Base-by-base conservation (phyloP, 2,888 invertebrate genomes). In the Malacosoma neustria region DNA sequence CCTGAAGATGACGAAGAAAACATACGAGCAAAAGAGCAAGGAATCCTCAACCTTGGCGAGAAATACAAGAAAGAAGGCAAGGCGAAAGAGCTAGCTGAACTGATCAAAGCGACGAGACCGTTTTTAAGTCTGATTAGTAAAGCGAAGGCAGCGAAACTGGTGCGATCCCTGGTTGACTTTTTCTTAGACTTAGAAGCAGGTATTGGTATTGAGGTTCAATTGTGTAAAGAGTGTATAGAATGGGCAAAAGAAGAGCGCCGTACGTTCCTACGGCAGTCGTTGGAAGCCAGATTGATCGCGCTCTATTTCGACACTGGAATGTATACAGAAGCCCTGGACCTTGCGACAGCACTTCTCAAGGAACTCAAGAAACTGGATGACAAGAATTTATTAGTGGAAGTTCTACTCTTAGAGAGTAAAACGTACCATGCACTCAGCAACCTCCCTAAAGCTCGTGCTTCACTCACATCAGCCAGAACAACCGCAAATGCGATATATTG, bases 401-500 rank as follows among this genome's bases (percentile, higher is more conserved):
- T 99, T 6, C 97, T 99, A 62, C 88, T 99, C 49, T 87, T 99
- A 57, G 99, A 99, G 84, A 98, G 98, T 75, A 99, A 99, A 89
- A 97, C 98, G 37, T 99, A 96, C 82, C 98, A 99, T 88, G 97
- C 98, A 38, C 88, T 99, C 47, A 94, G 96, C 68, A 99, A 99
- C 85, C 88, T 99, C 66, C 97, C 98, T 3, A 98, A 98, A 76
- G 96, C 98, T 6, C 88, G 98, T 51, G 99, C 99, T 34, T 98
- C 99, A 1, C 86, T 99, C 34, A 99, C 99, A 9, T 98, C 98
- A 30, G 99, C 98, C 3, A 90, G 99, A 57, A 99, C 99, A n/a
- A 99, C 99, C 34, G 99, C 99, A 4, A 99, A 99, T 82, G 96
- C 98, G 7, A 99, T 99, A 60, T 99, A 99, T 75, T 98, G 99